Conservation (phyloP, 2,797 vertebrate species). For the Setipinna tenuifilis region DNA sequence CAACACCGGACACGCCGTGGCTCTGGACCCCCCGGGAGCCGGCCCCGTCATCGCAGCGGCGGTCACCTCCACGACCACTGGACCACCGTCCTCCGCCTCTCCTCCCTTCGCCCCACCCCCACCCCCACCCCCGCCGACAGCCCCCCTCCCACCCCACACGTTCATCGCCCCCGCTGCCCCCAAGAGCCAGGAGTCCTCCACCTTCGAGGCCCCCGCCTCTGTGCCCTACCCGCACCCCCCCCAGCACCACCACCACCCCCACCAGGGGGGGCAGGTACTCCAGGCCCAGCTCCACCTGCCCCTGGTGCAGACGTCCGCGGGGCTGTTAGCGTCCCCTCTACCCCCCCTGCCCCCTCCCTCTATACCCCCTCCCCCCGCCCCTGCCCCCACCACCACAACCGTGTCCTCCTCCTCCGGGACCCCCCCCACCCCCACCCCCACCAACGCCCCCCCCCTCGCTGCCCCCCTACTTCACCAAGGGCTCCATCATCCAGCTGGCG, state of each 20-base stretch:
- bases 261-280: slow-evolving; percentile 81
- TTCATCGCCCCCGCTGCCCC: slow-evolving; percentile 37
- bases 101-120: slow-evolving; percentile 50
- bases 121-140: slow-evolving; percentile 64
- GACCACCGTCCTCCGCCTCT: neutral
- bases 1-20: slow-evolving; percentile 56
- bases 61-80: slow-evolving; percentile 60
- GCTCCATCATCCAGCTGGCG: slow-evolving; percentile 97
- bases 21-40: slow-evolving; percentile 84
- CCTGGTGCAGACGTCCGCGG: slow-evolving; percentile 72
- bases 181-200: slow-evolving; percentile 68
- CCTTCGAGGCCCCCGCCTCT: slow-evolving; percentile 73
- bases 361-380: slow-evolving; percentile 63
- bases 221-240: slow-evolving; percentile 48
- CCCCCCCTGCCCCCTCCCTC: slow-evolving; percentile 66
- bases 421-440: slow-evolving; percentile 62
- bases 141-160: neutral
- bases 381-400: slow-evolving; percentile 60
- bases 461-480: slow-evolving; percentile 96
- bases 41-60: slow-evolving; percentile 74
- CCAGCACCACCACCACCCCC: slow-evolving; percentile 54
- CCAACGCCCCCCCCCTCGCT: slow-evolving; percentile 76
- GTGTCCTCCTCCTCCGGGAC: slow-evolving; percentile 62
- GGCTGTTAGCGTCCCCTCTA: slow-evolving; percentile 70
- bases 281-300: slow-evolving; percentile 95